Evolutionary conservation across 2,797 vertebrate genomes (phyloP).

Genomic region (Allobates femoralis): DNA sequence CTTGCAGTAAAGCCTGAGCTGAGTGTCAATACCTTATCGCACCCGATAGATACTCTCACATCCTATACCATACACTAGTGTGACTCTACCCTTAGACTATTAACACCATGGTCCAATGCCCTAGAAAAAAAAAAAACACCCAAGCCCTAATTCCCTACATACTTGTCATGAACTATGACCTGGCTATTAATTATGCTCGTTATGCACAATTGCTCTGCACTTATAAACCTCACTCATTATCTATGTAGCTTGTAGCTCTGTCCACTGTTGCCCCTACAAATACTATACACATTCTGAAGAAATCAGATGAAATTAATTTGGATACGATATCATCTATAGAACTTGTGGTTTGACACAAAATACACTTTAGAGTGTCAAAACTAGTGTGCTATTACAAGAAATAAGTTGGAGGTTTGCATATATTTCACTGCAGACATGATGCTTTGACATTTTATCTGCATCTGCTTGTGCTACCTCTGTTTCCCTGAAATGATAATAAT

Average conservation of each 20-base stretch:
- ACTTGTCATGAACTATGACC: background rate
- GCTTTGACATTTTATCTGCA: slow-evolving; percentile 8
- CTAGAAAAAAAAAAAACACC: too few species aligned
- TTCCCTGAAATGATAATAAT: slow-evolving; percentile 1
- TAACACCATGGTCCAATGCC: too few species aligned
- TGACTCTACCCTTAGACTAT: too few species aligned
- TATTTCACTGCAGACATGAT: background rate
- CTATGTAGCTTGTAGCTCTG: background rate
- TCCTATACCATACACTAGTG: too few species aligned
- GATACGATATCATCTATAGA: background rate
- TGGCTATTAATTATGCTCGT: background rate
- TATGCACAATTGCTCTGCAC: background rate
- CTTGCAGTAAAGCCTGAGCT: too few species aligned
- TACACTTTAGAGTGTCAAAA: background rate
- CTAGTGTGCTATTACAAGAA: background rate
- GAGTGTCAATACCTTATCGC: too few species aligned
- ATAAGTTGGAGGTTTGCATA: background rate
- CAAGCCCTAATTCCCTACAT: background rate
- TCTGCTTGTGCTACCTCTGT: slow-evolving; percentile 18
- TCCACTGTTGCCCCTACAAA: background rate
- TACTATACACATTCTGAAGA: background rate
- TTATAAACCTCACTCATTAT: background rate
- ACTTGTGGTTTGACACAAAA: background rate
- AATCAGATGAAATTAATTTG: background rate
- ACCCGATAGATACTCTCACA: too few species aligned